A percentile compares a stretch with the other conserved stretches of the same genome.
phyloP scores from a whole-genome alignment of 2,888 invertebrate species.

The Agrochola lota region DNA sequence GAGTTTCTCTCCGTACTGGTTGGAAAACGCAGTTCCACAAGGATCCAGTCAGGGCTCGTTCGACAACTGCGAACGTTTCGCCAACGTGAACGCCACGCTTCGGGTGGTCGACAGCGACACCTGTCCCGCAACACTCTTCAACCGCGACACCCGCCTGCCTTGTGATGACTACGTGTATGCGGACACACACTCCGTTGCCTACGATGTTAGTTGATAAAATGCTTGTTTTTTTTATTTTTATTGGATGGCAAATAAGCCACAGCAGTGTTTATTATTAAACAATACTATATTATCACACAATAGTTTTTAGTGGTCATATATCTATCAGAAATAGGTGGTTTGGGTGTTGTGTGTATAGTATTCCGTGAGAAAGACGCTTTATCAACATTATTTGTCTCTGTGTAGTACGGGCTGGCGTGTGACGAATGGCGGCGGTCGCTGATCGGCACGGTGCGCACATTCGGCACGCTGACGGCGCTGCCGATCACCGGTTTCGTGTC shows the following conservation, averaged over 20 bases:
- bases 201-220: constrained; percentile 78
- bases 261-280: too few relatives aligned
- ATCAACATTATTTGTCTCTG: constrained; percentile 16
- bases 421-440: constrained; percentile 93
- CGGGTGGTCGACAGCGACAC: constrained; percentile 41
- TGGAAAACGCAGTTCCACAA: constrained; percentile 83
- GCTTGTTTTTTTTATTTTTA: background rate
- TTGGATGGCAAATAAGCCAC: background rate
- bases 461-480: constrained; percentile 92
- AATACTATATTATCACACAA: too few relatives aligned
- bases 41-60: constrained; percentile 70
- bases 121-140: constrained; percentile 79
- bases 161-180: constrained; percentile 80
- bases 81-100: constrained; percentile 42
- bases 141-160: constrained; percentile 61
- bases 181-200: constrained; percentile 80
- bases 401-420: constrained; percentile 91
- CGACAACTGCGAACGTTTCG: constrained; percentile 87
- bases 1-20: constrained; percentile 83
- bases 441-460: constrained; percentile 92
- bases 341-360: background rate
- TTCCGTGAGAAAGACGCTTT: background rate
- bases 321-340: background rate
- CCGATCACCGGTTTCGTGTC: constrained; percentile 93
- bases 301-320: background rate